Percentiles rank a stretch among this genome's conserved stretches.
phyloP scores from a whole-genome alignment of 2,113 vertebrate species.

The Bujurquina vittata region DNA sequence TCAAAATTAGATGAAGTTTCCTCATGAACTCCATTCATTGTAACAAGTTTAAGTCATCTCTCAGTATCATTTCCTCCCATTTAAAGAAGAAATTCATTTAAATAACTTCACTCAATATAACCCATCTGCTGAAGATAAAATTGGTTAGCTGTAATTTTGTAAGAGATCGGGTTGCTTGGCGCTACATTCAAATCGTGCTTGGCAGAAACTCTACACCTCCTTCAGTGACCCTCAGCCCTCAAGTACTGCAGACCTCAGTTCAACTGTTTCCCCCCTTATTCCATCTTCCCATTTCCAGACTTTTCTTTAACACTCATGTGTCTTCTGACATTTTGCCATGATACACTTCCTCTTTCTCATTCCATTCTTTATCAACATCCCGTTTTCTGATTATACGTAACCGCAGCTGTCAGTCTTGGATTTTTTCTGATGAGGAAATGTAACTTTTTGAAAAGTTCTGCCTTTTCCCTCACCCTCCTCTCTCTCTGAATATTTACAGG shows the following conservation, averaged over 20 bases:
- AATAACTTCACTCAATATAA: neutral
- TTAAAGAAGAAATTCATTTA: neutral
- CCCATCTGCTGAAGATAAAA: slow-evolving; percentile 10
- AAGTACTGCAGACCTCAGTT: neutral
- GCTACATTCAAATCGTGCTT: neutral
- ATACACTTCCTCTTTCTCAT: neutral
- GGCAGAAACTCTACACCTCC: neutral
- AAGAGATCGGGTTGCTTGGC: neutral
- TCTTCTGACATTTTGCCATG: neutral
- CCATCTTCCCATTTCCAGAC: neutral
- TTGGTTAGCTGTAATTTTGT: neutral
- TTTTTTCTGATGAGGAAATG: neutral
- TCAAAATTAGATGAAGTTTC: neutral
- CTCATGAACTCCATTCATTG: neutral
- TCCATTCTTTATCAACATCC: neutral
- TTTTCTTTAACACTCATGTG: neutral
- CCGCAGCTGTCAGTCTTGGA: neutral
- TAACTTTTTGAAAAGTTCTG: neutral
- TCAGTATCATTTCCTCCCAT: neutral
- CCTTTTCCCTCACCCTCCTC: neutral
- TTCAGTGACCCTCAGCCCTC: neutral
- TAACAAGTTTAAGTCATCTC: neutral
- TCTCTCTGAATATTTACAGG: neutral
- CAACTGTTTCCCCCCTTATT: neutral
- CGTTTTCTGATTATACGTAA: neutral